phyloP scores from a whole-genome alignment of 2,113 vertebrate genomes.

The Actenoides lindsayi region DNA sequence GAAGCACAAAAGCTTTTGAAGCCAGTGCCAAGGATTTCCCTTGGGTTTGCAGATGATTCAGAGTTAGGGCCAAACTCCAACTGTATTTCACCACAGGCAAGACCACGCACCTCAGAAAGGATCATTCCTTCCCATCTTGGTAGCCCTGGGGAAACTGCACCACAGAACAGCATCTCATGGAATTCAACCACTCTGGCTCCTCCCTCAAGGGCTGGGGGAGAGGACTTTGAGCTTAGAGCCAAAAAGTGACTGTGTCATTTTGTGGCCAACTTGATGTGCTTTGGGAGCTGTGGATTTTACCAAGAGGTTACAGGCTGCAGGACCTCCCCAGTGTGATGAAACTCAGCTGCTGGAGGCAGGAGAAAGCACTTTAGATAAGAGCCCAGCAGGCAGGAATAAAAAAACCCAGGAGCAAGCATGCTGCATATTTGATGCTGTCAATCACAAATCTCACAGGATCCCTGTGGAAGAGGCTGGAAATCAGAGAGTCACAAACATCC shows the following conservation, averaged over 20 bases:
- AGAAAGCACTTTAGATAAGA: conserved; percentile 55
- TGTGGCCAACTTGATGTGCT: not conserved
- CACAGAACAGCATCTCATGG: not conserved
- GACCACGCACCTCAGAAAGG: not conserved
- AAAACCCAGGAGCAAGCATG: not conserved
- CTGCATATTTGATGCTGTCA: not conserved
- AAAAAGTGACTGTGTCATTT: not conserved
- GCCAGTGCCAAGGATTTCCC: not conserved
- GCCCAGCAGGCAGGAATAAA: not conserved
- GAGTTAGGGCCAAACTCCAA: not conserved
- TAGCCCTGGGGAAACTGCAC: not conserved
- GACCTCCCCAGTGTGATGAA: conserved; percentile 47
- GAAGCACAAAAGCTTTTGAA: not conserved
- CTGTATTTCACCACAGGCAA: not conserved
- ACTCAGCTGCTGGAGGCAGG: conserved; percentile 78
- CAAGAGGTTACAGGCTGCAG: not conserved
- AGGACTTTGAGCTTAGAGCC: not conserved
- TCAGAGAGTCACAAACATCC: not conserved
- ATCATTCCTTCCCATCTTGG: not conserved
- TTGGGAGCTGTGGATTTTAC: not conserved
- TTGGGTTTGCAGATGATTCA: not conserved
- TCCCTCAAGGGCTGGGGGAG: not conserved
- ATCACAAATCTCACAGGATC: not conserved
- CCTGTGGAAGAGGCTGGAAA: not conserved
- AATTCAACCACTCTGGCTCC: not conserved